A percentile compares a stretch with the other conserved stretches of the same genome.
These are phyloP conservation scores for Bombycilla garrulus DNA, from an alignment of 2,113 vertebrate genomes.

Conservation along the genomic window DNA sequence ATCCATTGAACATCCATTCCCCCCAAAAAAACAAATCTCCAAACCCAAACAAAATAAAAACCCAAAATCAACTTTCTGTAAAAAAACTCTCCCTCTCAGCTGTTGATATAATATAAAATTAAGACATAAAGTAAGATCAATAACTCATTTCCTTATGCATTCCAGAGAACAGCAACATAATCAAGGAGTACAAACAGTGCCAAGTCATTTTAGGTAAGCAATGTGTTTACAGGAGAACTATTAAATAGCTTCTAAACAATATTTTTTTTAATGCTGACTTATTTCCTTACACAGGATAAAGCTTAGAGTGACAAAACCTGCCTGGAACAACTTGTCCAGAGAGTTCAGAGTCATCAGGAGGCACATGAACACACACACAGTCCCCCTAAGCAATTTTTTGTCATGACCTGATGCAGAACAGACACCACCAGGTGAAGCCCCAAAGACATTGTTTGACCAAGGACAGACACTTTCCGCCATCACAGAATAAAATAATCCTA, in stretches of 20 bases:
- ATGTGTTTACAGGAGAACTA: neutral
- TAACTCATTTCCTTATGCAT: constrained; percentile 13
- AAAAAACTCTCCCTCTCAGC: neutral
- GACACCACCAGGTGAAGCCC: neutral
- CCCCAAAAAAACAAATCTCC: neutral
- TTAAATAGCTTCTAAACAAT: neutral
- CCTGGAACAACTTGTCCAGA: neutral
- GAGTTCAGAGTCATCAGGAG: neutral
- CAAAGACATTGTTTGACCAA: neutral
- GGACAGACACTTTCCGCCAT: neutral
- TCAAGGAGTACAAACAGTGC: neutral
- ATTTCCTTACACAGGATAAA: neutral
- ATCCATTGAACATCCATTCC: no score
- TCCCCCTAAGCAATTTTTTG: neutral
- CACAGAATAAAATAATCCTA: neutral
- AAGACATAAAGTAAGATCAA: neutral
- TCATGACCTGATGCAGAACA: neutral
- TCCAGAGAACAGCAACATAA: neutral
- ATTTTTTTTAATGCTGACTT: neutral
- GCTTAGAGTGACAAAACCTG: neutral
- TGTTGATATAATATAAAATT: neutral
- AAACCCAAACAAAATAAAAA: accelerated
- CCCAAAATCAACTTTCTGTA: neutral
- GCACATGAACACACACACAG: neutral
- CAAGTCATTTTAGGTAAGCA: neutral